A percentile compares a stretch with the other conserved stretches of the same genome.
Conservation (phyloP, 2,113 vertebrate genomes). For the Marmota flaviventris region DNA sequence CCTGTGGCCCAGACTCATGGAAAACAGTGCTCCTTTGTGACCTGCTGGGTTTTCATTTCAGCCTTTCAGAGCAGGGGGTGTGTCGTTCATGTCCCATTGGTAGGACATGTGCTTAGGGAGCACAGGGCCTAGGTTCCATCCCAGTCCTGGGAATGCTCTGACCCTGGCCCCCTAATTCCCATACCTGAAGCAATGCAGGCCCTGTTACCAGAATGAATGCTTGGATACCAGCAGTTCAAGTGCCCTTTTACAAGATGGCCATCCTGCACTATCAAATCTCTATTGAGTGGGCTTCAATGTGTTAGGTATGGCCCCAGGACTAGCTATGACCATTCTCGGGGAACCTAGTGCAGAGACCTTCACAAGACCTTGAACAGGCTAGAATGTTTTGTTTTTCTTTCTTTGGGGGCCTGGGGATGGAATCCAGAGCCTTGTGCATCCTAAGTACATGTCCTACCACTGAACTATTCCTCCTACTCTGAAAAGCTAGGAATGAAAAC, state of each 20-base stretch:
- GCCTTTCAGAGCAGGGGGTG: no score
- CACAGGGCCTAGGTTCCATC: no score
- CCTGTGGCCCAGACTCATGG: background rate
- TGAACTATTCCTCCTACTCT: background rate
- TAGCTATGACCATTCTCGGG: background rate
- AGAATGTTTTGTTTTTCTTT: background rate
- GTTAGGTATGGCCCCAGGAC: background rate
- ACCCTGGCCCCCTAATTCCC: background rate
- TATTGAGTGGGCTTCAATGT: background rate
- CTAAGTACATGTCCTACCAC: background rate
- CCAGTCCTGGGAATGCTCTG: background rate
- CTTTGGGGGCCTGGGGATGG: background rate
- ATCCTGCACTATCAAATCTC: background rate
- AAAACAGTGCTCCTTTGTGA: background rate
- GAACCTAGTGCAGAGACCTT: background rate
- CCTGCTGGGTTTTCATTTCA: no score
- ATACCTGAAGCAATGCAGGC: background rate
- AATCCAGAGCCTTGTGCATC: background rate
- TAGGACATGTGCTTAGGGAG: no score
- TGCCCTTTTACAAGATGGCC: background rate
- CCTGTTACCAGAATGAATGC: no score
- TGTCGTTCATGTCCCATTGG: no score
- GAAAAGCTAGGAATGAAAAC: background rate
- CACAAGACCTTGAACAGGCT: background rate
- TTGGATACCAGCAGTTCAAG: background rate